Conservation (phyloP, 1,140 invertebrate genomes). For the Drosophila neocordata region DNA sequence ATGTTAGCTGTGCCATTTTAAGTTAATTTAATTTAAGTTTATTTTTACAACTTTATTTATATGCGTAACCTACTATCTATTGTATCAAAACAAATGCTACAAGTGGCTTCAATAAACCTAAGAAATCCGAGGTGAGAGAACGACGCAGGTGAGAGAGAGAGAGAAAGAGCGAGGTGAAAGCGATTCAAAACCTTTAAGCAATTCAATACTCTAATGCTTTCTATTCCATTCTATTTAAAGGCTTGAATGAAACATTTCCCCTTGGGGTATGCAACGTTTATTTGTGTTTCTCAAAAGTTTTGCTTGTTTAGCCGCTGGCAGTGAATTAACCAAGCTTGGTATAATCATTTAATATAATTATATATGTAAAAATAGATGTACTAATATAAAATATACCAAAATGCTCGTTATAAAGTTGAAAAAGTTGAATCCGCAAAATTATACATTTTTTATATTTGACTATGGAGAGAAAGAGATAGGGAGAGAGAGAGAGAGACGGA, state of each 20-base stretch:
- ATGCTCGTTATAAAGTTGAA: background rate
- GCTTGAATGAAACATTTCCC: background rate
- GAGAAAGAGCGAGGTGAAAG: too few species aligned
- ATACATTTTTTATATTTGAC: background rate
- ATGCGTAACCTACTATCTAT: background rate
- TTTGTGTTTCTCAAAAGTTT: background rate
- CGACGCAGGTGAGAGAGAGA: too few species aligned
- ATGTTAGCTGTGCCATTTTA: background rate
- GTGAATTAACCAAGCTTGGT: constrained; percentile 6
- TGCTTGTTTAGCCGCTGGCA: background rate
- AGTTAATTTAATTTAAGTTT: background rate
- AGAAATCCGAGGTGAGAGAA: background rate
- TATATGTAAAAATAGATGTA: background rate
- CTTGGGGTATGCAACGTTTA: background rate
- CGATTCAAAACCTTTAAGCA: constrained; percentile 5
- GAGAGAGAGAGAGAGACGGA: background rate
- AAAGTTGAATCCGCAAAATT: background rate
- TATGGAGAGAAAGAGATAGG: too few species aligned
- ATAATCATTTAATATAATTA: background rate
- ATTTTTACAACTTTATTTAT: background rate
- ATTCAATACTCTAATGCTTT: background rate
- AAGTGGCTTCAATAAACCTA: background rate
- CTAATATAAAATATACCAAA: background rate
- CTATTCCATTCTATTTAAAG: background rate
- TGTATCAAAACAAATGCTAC: background rate